Evolutionary conservation across 2,113 vertebrate genomes (phyloP).

Genomic region (Indri indri): DNA sequence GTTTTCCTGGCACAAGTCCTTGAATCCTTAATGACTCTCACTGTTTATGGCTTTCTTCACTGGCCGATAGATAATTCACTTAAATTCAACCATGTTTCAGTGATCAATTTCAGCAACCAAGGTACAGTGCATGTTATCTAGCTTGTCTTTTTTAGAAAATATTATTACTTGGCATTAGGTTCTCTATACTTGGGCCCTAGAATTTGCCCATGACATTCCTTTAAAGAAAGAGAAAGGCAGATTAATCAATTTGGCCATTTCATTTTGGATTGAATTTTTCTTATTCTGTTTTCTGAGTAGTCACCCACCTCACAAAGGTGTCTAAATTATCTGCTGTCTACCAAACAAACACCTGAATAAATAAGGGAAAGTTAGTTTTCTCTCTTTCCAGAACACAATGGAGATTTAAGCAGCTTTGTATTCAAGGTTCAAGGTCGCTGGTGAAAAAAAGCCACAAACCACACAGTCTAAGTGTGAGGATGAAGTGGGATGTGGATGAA

Average conservation of each 20-base stretch:
- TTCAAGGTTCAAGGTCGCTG: neutral
- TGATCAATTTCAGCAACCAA: neutral
- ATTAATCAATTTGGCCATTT: neutral
- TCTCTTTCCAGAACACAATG: neutral
- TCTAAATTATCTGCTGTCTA: neutral
- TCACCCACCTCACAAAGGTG: neutral
- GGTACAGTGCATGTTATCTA: neutral
- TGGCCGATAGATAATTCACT: neutral
- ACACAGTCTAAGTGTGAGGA: neutral
- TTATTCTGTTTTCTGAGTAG: neutral
- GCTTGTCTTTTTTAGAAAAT: neutral
- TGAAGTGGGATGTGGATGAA: accelerated
- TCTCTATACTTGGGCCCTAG: neutral
- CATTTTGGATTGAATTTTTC: neutral
- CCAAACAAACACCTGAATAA: neutral
- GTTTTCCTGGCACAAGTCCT: neutral
- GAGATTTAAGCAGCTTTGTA: neutral
- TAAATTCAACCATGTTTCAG: neutral
- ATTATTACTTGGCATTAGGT: neutral
- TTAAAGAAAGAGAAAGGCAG: neutral
- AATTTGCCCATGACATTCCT: neutral
- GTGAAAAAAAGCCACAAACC: neutral
- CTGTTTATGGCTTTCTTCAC: neutral
- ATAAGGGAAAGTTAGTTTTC: neutral
- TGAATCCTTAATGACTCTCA: neutral